Evolutionary conservation across 2,113 vertebrate genomes (phyloP).

Genomic region (Anser brachyrhynchus): DNA sequence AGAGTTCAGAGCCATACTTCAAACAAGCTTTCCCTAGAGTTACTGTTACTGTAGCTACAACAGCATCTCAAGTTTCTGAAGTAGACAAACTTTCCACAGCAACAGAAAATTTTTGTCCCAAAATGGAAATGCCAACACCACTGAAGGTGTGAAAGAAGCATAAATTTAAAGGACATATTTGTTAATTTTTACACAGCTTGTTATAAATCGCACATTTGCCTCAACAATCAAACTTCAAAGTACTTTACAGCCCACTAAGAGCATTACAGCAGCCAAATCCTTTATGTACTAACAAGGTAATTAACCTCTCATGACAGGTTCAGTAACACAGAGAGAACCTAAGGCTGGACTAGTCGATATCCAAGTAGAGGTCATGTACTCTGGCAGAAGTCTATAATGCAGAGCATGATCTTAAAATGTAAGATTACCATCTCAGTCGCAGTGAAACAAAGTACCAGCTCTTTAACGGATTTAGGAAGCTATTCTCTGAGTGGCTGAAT

Average conservation of each 20-base stretch:
- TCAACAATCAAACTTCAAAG: neutral
- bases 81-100: neutral
- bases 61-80: neutral
- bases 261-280: neutral
- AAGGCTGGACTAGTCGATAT: rapidly evolving
- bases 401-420: neutral
- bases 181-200: neutral
- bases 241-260: neutral
- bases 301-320: neutral
- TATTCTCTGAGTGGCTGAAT: neutral
- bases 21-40: neutral
- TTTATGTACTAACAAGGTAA: neutral
- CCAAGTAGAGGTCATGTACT: neutral
- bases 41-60: neutral
- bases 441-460: neutral
- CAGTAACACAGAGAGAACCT: neutral
- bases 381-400: neutral
- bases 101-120: neutral
- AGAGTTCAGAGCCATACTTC: neutral
- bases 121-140: neutral
- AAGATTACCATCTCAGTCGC: neutral
- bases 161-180: neutral
- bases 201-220: neutral
- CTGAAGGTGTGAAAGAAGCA: neutral
- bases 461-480: neutral